Evolutionary conservation across 2,113 vertebrate species (phyloP).

Genomic region (Crotalus horridus): DNA sequence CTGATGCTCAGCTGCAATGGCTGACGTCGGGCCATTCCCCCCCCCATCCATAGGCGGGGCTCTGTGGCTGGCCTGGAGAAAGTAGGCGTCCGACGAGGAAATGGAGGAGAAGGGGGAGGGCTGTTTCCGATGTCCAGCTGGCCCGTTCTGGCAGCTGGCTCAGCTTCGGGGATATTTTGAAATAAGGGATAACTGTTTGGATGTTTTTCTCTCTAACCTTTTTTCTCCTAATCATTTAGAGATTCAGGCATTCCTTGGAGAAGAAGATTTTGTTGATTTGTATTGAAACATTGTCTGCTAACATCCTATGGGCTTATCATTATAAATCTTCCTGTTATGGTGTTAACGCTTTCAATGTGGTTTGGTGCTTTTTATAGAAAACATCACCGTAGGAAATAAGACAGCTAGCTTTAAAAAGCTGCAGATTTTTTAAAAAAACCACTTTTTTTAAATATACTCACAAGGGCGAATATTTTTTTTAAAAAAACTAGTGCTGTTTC

Average conservation of each 20-base stretch:
- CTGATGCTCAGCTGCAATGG: too few species aligned
- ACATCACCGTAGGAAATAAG: background rate
- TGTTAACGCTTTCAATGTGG: background rate
- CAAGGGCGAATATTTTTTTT: background rate
- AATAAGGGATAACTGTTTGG: background rate
- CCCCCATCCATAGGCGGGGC: too few species aligned
- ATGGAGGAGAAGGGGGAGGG: too few species aligned
- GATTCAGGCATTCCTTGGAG: constrained; percentile 25
- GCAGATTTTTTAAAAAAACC: background rate
- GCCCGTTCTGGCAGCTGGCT: too few species aligned
- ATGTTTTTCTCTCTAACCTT: constrained; percentile 6
- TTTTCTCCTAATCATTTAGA: constrained; percentile 34
- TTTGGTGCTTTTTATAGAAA: background rate
- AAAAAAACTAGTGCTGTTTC: accelerated
- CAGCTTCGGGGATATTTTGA: background rate
- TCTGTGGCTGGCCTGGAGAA: too few species aligned
- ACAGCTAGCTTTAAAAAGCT: background rate
- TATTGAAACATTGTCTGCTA: constrained; percentile 11
- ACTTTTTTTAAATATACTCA: background rate
- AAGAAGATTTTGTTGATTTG: constrained; percentile 30
- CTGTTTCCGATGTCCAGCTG: too few species aligned
- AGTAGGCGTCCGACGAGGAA: too few species aligned
- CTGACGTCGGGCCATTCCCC: too few species aligned
- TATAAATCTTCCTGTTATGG: constrained; percentile 8
- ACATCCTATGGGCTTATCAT: constrained; percentile 34